Conservation (phyloP, 2,888 invertebrate species). For the Drosophila heteroneura region DNA sequence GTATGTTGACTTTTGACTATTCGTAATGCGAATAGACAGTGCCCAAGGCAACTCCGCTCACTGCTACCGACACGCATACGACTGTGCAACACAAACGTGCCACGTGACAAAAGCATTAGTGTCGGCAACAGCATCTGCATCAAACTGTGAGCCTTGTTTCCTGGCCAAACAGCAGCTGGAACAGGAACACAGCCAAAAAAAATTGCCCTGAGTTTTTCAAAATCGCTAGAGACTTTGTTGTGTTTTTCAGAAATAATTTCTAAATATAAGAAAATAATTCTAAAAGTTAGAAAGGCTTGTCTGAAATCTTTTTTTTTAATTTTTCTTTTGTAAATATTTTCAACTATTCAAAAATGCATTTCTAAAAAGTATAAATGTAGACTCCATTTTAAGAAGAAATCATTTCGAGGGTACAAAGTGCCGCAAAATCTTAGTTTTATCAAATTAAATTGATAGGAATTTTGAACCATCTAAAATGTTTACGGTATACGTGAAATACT, state of each 20-base stretch:
- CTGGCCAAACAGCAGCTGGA: neutral
- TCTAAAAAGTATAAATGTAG: neutral
- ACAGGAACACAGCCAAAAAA: neutral
- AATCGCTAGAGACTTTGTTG: neutral
- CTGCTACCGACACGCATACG: slow-evolving; percentile 15
- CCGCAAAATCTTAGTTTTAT: no score
- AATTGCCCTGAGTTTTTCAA: neutral
- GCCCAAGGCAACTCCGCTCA: slow-evolving; percentile 6
- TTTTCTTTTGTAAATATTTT: neutral
- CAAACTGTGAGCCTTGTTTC: neutral
- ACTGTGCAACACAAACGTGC: slow-evolving; percentile 10
- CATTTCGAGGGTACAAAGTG: no score
- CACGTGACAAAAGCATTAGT: slow-evolving; percentile 3
- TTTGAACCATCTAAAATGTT: neutral
- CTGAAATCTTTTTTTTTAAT: no score
- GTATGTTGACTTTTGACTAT: slow-evolving; percentile 23
- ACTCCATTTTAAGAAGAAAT: no score
- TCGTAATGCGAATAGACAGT: slow-evolving; percentile 16
- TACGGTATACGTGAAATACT: neutral
- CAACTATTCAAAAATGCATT: neutral
- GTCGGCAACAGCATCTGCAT: neutral
- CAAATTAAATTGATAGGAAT: neutral
- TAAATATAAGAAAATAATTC: neutral
- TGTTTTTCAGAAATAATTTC: neutral
- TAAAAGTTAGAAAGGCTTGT: neutral